These are phyloP conservation scores for Plutella xylostella DNA, from an alignment of 2,888 invertebrate species.

Conservation along the genomic window DNA sequence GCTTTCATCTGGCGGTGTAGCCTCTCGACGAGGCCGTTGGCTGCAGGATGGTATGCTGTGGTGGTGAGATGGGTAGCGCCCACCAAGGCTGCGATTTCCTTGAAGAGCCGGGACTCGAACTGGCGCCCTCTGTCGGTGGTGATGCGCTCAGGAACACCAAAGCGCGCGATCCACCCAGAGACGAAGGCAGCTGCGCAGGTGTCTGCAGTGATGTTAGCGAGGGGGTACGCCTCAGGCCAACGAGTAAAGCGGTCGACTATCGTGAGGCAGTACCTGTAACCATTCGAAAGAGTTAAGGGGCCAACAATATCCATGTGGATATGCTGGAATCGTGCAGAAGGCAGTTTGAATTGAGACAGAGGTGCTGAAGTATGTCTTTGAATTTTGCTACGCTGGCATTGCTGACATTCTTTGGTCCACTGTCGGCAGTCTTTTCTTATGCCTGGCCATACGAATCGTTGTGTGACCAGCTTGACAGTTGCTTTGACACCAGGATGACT, in stretches of 20 bases:
- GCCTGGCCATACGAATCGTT: constrained; percentile 5
- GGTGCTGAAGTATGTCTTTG: constrained; percentile 3
- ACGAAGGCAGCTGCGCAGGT: constrained; percentile 15
- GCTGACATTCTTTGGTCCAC: constrained; percentile 3
- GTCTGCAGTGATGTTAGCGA: constrained; percentile 19
- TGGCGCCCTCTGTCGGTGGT: constrained; percentile 32
- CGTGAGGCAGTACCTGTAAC: constrained; percentile 19
- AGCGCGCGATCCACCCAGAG: constrained; percentile 9
- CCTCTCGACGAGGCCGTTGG: constrained; percentile 17
- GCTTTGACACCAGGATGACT: constrained; percentile 9
- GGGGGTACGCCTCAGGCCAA: constrained; percentile 20
- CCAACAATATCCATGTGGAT: constrained; percentile 7
- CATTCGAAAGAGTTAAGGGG: constrained; percentile 12
- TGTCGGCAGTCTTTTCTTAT: constrained; percentile 3
- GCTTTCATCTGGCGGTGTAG: constrained; percentile 16
- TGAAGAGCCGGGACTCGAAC: constrained; percentile 28
- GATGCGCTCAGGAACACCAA: constrained; percentile 13
- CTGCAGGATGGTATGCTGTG: constrained; percentile 17
- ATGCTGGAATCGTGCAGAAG: constrained; percentile 5
- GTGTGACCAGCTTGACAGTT: constrained; percentile 1
- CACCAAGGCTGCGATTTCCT: constrained; percentile 18
- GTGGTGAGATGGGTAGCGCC: constrained; percentile 12
- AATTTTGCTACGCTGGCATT: constrained; percentile 6
- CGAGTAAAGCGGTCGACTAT: constrained; percentile 19
- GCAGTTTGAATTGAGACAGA: background rate